Conservation (phyloP, 2,797 vertebrate species). For the Graptemys geographica region DNA sequence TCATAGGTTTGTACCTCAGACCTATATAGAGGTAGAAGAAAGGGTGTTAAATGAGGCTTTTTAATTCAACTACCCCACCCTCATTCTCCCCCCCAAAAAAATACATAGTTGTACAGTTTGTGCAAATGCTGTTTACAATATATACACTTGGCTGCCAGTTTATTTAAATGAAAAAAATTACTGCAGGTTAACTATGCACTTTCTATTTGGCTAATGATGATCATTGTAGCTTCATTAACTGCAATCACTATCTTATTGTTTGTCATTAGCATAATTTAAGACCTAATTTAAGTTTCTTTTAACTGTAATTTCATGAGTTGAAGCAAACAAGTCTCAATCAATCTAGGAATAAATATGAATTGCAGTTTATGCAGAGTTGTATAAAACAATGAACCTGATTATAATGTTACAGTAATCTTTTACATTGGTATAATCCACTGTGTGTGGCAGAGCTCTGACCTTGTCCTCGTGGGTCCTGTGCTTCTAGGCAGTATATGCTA, state of each 20-base stretch:
- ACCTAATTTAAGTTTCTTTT: slow-evolving; percentile 2
- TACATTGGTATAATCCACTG: neutral
- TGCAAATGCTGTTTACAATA: neutral
- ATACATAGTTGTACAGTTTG: neutral
- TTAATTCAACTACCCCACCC: neutral
- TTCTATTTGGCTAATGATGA: neutral
- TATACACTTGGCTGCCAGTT: neutral
- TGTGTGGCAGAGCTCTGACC: too few species aligned
- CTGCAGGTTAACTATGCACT: neutral
- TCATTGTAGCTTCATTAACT: neutral
- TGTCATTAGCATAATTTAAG: neutral
- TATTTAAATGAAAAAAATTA: neutral
- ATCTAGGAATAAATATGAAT: neutral
- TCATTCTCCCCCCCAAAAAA: neutral
- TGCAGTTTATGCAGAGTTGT: neutral
- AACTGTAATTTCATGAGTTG: neutral
- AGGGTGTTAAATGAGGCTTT: neutral
- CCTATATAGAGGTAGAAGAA: neutral
- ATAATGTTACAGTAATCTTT: neutral
- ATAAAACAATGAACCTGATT: neutral
- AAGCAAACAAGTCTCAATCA: neutral
- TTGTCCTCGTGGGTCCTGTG: too few species aligned
- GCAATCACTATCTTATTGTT: neutral
- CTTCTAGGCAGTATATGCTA: too few species aligned
- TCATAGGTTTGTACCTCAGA: neutral